Evolutionary conservation across 2,113 vertebrate genomes (phyloP), one percentile per base, ranked within the genome.

Genomic region (Orycteropus afer): DNA sequence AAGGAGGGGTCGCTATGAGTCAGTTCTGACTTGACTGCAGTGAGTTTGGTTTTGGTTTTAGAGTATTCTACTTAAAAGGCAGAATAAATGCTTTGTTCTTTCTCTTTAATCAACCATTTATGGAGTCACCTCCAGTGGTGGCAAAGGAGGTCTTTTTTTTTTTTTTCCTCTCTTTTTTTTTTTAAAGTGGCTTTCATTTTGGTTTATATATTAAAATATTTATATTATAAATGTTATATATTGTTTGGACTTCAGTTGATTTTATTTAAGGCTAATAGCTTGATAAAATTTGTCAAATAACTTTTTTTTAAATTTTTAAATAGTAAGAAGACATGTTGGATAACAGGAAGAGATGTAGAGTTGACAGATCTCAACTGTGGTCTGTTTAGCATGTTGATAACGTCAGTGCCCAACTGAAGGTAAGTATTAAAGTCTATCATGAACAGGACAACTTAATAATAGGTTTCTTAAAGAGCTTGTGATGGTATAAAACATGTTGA

Each of bases 301-400:
- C 63, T 81, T 81, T 81, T 37, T 59, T 81, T 25, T 59, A n/a
- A n/a, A n/a, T n/a, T 65, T 49, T 95, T 93, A 94, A 69, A 51
- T 89, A 97, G 95, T 95, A 86, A 95, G 96, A 96, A 96, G 90
- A 93, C 51, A 93, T 85, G 42, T 73, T 89, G 79, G 40, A 81
- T 93, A 87, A 76, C 14, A 65, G 71, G 47, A 96, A 92, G 91
- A 86, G 11, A 42, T 80, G 1, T 86, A 83, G 76, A 91, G n/a
- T 90, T 95, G 63, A 55, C 63, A 57, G 69, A 51, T 69, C 69
- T 59, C 84, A 82, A 47, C 82, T 20, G 76, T 95, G 92, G 49
- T 81, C 76, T 93, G 65, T 83, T 84, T 73, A 96, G 74, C 74
- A 89, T 9, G 8, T 74, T 78, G 74, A n/a, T 55, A 91, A 37